These are phyloP conservation scores for Sinopyrophorus schimmeli DNA, from an alignment of 2,888 invertebrate species.

Conservation along the genomic window DNA sequence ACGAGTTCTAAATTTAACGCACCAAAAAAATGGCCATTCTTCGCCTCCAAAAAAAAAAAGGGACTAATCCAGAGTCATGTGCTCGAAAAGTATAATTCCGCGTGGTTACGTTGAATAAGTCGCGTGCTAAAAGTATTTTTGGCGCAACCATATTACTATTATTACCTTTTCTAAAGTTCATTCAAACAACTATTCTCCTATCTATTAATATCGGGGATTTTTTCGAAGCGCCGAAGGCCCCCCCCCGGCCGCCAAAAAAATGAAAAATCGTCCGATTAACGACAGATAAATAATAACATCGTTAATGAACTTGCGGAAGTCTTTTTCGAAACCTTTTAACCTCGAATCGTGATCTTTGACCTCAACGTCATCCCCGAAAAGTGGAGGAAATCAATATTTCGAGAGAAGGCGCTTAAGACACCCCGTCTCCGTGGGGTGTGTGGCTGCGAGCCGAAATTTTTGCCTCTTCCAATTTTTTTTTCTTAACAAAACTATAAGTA, in stretches of 20 bases:
- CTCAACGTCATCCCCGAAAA: background rate
- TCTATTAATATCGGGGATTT: slow-evolving; percentile 18
- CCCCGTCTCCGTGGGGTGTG: too few species aligned
- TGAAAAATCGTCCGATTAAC: background rate
- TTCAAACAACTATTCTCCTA: slow-evolving; percentile 23
- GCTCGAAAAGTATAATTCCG: slow-evolving; percentile 1
- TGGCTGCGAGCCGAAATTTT: too few species aligned
- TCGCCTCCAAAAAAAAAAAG: too few species aligned
- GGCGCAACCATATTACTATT: slow-evolving; percentile 24
- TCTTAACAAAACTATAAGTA: too few species aligned
- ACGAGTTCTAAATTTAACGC: background rate
- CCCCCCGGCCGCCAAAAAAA: background rate
- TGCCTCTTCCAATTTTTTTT: too few species aligned
- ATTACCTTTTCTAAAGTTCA: slow-evolving; percentile 29
- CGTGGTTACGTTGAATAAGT: slow-evolving; percentile 8
- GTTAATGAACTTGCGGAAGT: too few species aligned
- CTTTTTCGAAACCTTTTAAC: background rate
- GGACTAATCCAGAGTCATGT: slow-evolving; percentile 3
- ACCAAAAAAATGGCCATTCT: background rate
- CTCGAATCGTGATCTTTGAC: background rate
- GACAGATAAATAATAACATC: too few species aligned
- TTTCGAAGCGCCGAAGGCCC: background rate
- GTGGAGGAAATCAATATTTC: background rate
- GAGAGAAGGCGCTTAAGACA: too few species aligned
- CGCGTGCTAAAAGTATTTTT: slow-evolving; percentile 28